Conservation (phyloP, 1,140 invertebrate genomes). For the Drosophila pallidifrons region DNA sequence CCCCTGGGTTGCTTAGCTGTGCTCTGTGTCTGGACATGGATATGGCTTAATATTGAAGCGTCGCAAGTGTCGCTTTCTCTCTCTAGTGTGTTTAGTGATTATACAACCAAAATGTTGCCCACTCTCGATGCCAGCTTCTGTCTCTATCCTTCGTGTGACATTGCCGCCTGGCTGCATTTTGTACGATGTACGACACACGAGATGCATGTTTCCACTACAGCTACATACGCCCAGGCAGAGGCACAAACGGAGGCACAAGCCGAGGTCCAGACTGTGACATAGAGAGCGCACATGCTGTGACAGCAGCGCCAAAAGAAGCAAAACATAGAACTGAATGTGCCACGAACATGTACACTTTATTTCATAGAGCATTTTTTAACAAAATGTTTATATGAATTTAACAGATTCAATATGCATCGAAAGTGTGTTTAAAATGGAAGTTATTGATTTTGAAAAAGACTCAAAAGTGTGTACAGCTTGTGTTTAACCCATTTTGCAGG, state of each 20-base stretch:
- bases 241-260: too few species aligned
- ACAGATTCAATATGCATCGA: neutral
- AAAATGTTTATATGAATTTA: neutral
- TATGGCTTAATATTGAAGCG: conserved; percentile 22
- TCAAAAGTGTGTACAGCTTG: neutral
- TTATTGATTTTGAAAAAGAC: neutral
- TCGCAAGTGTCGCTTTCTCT: neutral
- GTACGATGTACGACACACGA: conserved; percentile 58
- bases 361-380: neutral
- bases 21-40: neutral
- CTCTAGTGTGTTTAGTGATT: conserved; percentile 27
- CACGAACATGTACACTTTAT: neutral
- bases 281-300: conserved; percentile 43
- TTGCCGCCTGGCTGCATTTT: conserved; percentile 79
- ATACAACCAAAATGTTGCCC: conserved; percentile 41
- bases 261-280: conserved; percentile 8
- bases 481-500: conserved; percentile 2
- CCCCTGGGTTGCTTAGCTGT: neutral
- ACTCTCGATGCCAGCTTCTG: neutral
- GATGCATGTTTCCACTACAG: conserved; percentile 63
- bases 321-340: conserved; percentile 19
- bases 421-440: neutral
- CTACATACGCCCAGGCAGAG: conserved; percentile 37
- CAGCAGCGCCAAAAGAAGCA: conserved; percentile 29
- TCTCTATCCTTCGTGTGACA: conserved; percentile 48